phyloP scores from a whole-genome alignment of 2,113 vertebrate species.

The Equus przewalskii region DNA sequence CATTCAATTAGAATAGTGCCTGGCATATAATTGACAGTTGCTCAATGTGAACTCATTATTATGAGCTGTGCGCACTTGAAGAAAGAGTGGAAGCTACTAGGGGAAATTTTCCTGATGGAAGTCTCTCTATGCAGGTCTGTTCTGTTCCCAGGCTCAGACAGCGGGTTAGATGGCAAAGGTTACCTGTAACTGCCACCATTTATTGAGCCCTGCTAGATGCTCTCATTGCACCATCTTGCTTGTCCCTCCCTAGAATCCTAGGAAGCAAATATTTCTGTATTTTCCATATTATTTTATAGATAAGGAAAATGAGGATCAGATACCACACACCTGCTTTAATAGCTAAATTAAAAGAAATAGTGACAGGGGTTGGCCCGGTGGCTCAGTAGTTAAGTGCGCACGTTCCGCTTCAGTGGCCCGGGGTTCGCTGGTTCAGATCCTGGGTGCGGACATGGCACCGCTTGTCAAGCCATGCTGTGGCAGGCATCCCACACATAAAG shows the following conservation, averaged over 20 bases:
- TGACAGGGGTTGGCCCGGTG: not conserved
- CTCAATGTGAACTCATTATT: not conserved
- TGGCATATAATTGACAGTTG: not conserved
- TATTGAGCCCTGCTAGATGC: not conserved
- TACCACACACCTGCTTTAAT: not conserved
- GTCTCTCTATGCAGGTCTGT: fast-evolving
- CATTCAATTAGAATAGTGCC: not conserved
- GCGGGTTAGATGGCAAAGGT: fast-evolving
- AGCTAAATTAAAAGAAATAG: not conserved
- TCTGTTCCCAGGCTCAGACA: not conserved
- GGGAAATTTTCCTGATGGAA: not conserved
- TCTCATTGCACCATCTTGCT: not conserved
- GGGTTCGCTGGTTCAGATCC: too few species aligned
- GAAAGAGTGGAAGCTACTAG: not conserved
- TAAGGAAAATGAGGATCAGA: not conserved
- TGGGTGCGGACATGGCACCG: too few species aligned
- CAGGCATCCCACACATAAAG: too few species aligned
- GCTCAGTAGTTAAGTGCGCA: too few species aligned
- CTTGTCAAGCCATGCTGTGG: too few species aligned
- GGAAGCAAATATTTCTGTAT: not conserved
- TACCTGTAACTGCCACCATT: not conserved
- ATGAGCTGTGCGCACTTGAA: not conserved
- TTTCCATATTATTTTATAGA: not conserved
- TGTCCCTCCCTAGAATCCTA: not conserved
- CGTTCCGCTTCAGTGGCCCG: too few species aligned